Conservation (phyloP, 2,888 invertebrate species). For the Heliothis peltigera region DNA sequence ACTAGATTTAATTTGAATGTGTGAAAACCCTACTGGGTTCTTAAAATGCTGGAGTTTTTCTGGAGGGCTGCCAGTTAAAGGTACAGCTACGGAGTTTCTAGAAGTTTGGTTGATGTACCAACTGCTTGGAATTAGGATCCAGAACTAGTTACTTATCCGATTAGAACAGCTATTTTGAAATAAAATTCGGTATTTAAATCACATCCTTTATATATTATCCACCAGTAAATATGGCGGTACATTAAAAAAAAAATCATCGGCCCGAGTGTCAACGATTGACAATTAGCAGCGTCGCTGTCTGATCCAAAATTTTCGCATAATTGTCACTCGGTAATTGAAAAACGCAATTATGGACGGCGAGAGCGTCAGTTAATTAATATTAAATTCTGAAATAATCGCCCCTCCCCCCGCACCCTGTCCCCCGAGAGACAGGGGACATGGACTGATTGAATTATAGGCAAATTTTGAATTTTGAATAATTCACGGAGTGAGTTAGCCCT, state of each 20-base stretch:
- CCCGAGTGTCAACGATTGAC: constrained; percentile 72
- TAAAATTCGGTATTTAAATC: constrained; percentile 35
- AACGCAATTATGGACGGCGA: constrained; percentile 86
- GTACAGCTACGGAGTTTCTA: not conserved
- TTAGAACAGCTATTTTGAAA: not conserved
- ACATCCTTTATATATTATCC: constrained; percentile 34
- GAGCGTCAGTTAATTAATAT: constrained; percentile 89
- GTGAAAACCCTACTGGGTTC: constrained; percentile 39
- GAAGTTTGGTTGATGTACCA: not conserved
- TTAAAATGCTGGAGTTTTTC: constrained; percentile 17
- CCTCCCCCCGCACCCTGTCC: constrained; percentile 71
- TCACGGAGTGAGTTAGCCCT: constrained; percentile 85
- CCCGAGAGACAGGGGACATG: constrained; percentile 75
- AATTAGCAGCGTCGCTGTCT: constrained; percentile 80
- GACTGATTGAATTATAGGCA: constrained; percentile 88
- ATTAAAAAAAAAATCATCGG: constrained; percentile 55
- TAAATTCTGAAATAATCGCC: constrained; percentile 90
- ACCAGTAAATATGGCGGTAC: constrained; percentile 57
- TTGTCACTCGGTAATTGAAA: constrained; percentile 89
- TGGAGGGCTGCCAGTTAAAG: constrained; percentile 36
- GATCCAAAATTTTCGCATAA: constrained; percentile 84
- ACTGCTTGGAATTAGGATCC: too few relatives aligned
- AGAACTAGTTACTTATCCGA: not conserved
- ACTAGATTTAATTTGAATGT: constrained; percentile 34
- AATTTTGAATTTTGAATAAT: constrained; percentile 89